A percentile compares a stretch with the other conserved stretches of the same genome.
Evolutionary conservation across 2,797 vertebrate species (phyloP).

Genomic region (Cyclura pinguis): DNA sequence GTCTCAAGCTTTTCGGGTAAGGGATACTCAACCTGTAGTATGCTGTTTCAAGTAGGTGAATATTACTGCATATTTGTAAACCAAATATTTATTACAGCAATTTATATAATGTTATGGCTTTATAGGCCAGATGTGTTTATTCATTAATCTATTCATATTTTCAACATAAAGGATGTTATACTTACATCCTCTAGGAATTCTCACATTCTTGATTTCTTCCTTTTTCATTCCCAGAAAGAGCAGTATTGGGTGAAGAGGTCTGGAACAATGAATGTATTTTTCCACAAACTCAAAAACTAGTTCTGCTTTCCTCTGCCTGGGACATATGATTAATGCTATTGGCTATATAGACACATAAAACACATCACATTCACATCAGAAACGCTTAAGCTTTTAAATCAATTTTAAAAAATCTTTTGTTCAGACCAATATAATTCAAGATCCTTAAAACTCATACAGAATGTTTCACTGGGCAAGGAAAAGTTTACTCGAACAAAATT

Average conservation of each 20-base stretch:
- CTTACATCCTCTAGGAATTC: conserved; percentile 88
- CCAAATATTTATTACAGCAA: not conserved
- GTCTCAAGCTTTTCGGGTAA: too few relatives aligned
- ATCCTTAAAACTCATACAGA: not conserved
- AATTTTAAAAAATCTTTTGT: not conserved
- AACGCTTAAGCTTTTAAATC: not conserved
- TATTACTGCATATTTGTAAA: not conserved
- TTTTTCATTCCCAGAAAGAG: conserved; percentile 85
- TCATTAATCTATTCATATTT: conserved; percentile 5
- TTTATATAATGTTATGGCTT: not conserved
- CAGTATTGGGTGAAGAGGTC: conserved; percentile 78
- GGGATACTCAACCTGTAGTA: too few relatives aligned
- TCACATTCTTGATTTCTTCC: conserved; percentile 83
- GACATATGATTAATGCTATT: conserved; percentile 89
- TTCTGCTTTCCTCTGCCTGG: conserved; percentile 89
- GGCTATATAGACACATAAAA: conserved; percentile 80
- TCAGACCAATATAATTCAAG: not conserved
- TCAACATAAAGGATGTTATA: conserved; percentile 21
- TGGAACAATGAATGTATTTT: conserved; percentile 62
- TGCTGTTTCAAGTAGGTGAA: not conserved
- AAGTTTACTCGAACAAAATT: not conserved
- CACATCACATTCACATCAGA: conserved; percentile 11
- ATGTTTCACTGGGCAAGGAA: too few relatives aligned
- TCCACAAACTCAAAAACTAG: conserved; percentile 83
- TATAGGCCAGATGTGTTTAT: not conserved